A percentile compares a stretch with the other conserved stretches of the same genome.
phyloP scores from a whole-genome alignment of 2,888 invertebrate species.

The Luperina nickerlii region DNA sequence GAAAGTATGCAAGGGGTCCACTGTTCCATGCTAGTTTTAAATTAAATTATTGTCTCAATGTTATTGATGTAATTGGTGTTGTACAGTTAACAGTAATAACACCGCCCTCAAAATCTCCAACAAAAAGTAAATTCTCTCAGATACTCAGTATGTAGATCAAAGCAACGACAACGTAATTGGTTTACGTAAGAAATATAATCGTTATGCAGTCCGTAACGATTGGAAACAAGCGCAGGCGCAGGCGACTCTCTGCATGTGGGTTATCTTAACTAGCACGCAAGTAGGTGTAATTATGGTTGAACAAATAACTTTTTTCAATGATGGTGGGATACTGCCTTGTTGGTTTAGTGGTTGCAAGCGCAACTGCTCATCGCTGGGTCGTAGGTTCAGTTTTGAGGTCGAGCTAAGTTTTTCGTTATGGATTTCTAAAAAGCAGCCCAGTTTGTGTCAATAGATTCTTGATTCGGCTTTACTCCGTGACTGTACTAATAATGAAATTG shows the following conservation, averaged over 20 bases:
- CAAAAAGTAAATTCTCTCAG: constrained; percentile 30
- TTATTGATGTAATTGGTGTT: not conserved
- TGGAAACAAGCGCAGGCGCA: constrained; percentile 28
- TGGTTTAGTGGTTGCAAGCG: not conserved
- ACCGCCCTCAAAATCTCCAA: constrained; percentile 12
- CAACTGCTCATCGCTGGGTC: not conserved
- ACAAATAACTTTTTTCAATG: not conserved
- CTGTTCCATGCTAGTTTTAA: too few species aligned
- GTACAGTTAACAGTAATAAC: not conserved
- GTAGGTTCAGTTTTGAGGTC: not conserved
- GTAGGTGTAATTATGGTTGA: not conserved
- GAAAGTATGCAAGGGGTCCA: too few species aligned
- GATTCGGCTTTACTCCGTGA: too few species aligned
- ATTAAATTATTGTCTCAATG: not conserved
- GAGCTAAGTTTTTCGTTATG: not conserved
- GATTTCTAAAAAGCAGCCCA: not conserved
- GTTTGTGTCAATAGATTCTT: too few species aligned
- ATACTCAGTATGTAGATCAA: constrained; percentile 41
- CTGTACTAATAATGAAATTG: too few species aligned
- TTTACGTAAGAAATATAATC: constrained; percentile 28
- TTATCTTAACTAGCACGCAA: constrained; percentile 26
- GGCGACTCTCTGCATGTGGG: constrained; percentile 16
- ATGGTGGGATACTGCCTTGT: not conserved
- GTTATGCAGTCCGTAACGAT: constrained; percentile 27
- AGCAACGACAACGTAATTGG: not conserved